Conservation (phyloP, 2,888 invertebrate species). For the Ommatoiulus sabulosus region DNA sequence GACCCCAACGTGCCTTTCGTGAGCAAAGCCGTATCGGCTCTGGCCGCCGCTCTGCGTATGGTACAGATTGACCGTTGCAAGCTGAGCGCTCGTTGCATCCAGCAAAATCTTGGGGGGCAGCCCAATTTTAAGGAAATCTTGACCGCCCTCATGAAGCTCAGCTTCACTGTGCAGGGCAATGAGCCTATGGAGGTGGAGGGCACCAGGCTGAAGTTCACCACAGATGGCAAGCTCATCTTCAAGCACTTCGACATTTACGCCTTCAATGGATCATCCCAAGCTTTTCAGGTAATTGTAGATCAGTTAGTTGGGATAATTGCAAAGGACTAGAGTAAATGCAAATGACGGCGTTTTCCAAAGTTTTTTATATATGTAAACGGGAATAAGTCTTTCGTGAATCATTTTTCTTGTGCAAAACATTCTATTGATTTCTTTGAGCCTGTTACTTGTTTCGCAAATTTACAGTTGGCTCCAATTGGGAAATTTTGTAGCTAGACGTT, state of each 20-base stretch:
- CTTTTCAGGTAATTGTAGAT: conserved; percentile 59
- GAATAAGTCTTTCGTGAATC: too few relatives aligned
- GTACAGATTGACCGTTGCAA: conserved; percentile 64
- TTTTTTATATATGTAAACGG: too few relatives aligned
- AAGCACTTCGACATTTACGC: conserved; percentile 62
- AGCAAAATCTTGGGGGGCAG: conserved; percentile 22
- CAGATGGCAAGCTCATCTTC: conserved; percentile 62
- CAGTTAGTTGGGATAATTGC: too few relatives aligned
- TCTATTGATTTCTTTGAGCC: too few relatives aligned
- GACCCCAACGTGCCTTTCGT: conserved; percentile 59
- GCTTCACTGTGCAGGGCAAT: conserved; percentile 60
- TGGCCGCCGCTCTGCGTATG: conserved; percentile 64
- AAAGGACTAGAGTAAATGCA: too few relatives aligned
- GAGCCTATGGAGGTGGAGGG: conserved; percentile 63
- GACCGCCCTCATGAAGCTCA: conserved; percentile 61
- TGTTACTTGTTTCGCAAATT: too few relatives aligned
- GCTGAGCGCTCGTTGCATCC: conserved; percentile 47
- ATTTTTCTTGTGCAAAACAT: too few relatives aligned
- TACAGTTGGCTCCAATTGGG: too few relatives aligned
- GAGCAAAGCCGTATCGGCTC: conserved; percentile 58
- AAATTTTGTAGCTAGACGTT: too few relatives aligned
- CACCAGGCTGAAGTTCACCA: conserved; percentile 62
- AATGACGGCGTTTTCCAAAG: too few relatives aligned
- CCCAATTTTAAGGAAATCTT: conserved; percentile 61
- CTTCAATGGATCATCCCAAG: conserved; percentile 60